Evolutionary conservation across 30 jellyfish, hydroid and myxozoan species (phyloP).

Genomic region (Turritopsis dohrnii): DNA sequence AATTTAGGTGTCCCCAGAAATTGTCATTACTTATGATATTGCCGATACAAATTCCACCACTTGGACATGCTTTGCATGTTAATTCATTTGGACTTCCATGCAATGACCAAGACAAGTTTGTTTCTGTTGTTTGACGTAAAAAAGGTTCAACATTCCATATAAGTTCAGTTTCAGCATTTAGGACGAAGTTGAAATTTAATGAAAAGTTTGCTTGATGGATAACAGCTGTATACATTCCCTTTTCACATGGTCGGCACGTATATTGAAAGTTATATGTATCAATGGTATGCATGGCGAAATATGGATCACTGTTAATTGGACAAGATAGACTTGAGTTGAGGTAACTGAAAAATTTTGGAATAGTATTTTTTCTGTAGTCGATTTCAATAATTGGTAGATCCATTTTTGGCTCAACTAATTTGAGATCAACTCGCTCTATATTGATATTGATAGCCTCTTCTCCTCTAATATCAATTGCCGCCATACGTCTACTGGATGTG

Average conservation of each 20-base stretch:
- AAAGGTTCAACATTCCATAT: too few relatives aligned
- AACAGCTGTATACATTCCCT: background rate
- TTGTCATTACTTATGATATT: constrained; percentile 1
- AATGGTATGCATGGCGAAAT: background rate
- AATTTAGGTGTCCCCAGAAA: background rate
- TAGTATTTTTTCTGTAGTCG: background rate
- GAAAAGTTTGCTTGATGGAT: background rate
- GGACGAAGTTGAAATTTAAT: too few relatives aligned
- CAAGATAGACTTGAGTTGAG: background rate
- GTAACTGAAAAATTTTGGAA: background rate
- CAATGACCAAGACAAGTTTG: background rate
- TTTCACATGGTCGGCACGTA: background rate
- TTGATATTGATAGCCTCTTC: background rate
- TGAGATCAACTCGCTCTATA: background rate
- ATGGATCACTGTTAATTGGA: background rate
- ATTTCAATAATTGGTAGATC: background rate
- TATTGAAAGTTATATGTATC: background rate
- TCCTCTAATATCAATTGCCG: background rate
- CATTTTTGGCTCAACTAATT: background rate
- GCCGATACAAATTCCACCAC: background rate
- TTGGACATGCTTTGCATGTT: background rate
- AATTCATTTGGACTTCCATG: background rate
- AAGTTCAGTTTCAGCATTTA: too few relatives aligned
- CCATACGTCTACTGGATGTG: background rate
- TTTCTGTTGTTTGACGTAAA: background rate